These are phyloP conservation scores for Leuciscus waleckii DNA, from an alignment of 2,797 vertebrate species.

Conservation along the genomic window DNA sequence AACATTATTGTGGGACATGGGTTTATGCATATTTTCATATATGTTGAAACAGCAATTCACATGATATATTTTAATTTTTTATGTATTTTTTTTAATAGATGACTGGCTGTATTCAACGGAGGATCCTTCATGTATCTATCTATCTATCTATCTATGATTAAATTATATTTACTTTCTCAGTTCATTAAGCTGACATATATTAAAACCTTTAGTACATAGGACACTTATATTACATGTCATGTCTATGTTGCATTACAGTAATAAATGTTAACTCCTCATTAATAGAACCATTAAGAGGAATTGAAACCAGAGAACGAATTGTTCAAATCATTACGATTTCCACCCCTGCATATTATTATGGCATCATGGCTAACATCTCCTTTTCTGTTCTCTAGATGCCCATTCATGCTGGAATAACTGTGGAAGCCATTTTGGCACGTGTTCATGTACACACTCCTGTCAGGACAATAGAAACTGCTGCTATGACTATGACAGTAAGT, in stretches of 20 bases:
- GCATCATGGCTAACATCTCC: background rate
- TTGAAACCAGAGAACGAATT: background rate
- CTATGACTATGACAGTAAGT: conserved; percentile 54
- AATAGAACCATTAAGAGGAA: background rate
- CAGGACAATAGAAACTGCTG: conserved; percentile 61
- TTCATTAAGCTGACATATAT: too few relatives aligned
- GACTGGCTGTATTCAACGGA: background rate
- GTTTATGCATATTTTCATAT: background rate
- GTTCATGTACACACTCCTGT: conserved; percentile 64
- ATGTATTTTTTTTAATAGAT: background rate
- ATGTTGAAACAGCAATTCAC: background rate
- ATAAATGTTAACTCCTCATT: background rate
- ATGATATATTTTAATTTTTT: background rate
- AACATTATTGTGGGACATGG: background rate
- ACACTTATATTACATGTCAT: background rate
- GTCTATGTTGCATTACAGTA: background rate
- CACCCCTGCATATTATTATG: too few relatives aligned
- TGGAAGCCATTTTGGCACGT: conserved; percentile 43
- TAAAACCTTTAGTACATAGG: too few relatives aligned
- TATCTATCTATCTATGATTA: background rate
- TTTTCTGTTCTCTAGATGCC: background rate
- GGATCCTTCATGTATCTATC: background rate
- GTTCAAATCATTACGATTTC: background rate
- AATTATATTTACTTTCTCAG: too few relatives aligned
- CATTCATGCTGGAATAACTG: conserved; percentile 64